These are phyloP conservation scores for Phalera bucephala DNA, from an alignment of 2,888 invertebrate genomes.

Conservation along the genomic window DNA sequence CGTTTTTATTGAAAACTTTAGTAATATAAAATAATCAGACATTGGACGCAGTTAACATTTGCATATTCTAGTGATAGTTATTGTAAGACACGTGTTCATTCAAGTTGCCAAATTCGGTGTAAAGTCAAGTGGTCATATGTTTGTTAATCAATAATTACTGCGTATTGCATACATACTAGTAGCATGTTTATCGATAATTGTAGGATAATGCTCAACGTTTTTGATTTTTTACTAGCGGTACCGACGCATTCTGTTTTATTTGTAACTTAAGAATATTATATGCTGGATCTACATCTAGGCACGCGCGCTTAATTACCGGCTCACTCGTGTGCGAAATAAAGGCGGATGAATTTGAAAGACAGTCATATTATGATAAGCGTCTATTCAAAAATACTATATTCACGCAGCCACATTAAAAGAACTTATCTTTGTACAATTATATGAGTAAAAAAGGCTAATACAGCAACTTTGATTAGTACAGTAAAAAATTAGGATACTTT, in stretches of 20 bases:
- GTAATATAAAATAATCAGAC: conserved; percentile 11
- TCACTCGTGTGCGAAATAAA: too few relatives aligned
- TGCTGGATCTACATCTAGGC: too few relatives aligned
- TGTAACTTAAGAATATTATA: too few relatives aligned
- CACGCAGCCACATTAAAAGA: too few relatives aligned
- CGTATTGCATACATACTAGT: conserved; percentile 60
- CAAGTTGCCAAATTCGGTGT: conserved; percentile 79
- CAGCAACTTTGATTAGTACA: too few relatives aligned
- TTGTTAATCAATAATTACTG: conserved; percentile 69
- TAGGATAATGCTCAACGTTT: conserved; percentile 80
- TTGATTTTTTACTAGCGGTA: conserved; percentile 64
- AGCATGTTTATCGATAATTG: conserved; percentile 73
- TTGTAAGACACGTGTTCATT: conserved; percentile 70
- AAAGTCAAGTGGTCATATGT: conserved; percentile 62
- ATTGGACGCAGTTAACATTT: conserved; percentile 25
- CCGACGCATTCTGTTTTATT: conserved; percentile 47
- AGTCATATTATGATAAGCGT: too few relatives aligned
- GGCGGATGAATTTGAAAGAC: too few relatives aligned
- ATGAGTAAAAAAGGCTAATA: too few relatives aligned
- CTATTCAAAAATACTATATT: too few relatives aligned
- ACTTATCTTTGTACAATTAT: too few relatives aligned
- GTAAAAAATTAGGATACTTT: too few relatives aligned
- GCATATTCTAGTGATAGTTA: conserved; percentile 39
- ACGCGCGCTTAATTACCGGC: too few relatives aligned
- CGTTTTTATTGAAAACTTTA: conserved; percentile 17